Evolutionary conservation across 2,113 vertebrate species (phyloP).

Genomic region (Notothenia coriiceps): DNA sequence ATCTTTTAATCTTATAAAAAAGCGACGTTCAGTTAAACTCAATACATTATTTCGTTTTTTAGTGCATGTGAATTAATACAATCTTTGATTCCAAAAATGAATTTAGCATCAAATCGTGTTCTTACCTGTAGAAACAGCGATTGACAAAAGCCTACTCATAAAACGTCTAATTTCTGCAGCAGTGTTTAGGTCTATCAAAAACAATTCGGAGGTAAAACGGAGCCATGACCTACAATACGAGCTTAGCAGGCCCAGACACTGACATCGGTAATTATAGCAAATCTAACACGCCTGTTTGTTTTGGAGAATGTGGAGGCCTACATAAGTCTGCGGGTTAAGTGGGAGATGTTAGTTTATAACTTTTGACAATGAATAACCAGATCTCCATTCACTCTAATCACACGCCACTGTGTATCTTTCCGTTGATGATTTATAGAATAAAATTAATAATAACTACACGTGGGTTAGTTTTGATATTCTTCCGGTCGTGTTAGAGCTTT

Average conservation of each 20-base stretch:
- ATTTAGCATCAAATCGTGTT: background rate
- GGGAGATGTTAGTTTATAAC: slow-evolving; percentile 89
- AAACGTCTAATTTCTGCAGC: background rate
- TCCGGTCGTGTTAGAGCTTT: slow-evolving; percentile 36
- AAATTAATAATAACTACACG: slow-evolving; percentile 98
- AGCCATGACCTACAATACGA: slow-evolving; percentile 35
- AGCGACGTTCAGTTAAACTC: background rate
- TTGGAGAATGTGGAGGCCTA: slow-evolving; percentile 80
- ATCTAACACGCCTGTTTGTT: slow-evolving; percentile 81
- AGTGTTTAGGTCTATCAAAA: background rate
- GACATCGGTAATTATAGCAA: slow-evolving; percentile 71
- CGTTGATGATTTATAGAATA: slow-evolving; percentile 99
- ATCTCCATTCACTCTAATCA: slow-evolving; percentile 91
- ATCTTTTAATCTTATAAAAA: background rate
- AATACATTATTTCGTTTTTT: background rate
- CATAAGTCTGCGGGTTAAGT: slow-evolving; percentile 80
- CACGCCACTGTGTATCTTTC: slow-evolving; percentile 94
- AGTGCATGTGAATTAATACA: background rate
- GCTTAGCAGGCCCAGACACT: slow-evolving; percentile 48
- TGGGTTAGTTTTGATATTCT: slow-evolving; percentile 87
- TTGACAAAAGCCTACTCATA: no score
- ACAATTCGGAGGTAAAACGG: background rate
- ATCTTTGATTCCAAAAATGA: no score
- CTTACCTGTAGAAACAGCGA: slow-evolving; percentile 5
- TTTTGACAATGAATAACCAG: slow-evolving; percentile 95